Conservation (phyloP, 1,140 invertebrate genomes). For the Aplysia californica region DNA sequence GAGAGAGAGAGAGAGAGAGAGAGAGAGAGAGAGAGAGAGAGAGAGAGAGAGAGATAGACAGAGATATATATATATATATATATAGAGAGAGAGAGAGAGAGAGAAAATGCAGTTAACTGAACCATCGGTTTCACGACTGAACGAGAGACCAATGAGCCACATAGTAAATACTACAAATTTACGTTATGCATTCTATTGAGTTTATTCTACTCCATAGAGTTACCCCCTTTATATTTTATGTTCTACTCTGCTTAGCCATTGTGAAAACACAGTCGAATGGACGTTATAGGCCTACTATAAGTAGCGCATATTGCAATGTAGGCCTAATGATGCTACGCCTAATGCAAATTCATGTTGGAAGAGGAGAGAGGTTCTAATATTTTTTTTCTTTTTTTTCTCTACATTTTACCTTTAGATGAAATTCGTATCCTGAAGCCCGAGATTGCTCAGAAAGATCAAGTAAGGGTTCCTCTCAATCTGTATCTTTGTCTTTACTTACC, state of each 20-base stretch:
- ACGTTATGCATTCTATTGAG: background rate
- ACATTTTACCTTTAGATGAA: slow-evolving; percentile 6
- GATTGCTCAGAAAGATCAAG: slow-evolving; percentile 3
- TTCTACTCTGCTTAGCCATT: too few species aligned
- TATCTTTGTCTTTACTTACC: background rate
- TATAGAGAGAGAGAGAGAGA: background rate
- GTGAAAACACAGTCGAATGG: too few species aligned
- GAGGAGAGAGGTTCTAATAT: background rate
- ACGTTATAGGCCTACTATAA: background rate
- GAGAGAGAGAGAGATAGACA: background rate
- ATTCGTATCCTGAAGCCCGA: background rate
- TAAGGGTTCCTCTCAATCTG: background rate
- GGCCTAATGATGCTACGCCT: background rate
- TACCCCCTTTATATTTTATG: background rate
- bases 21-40: background rate
- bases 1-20: background rate
- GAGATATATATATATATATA: too few species aligned
- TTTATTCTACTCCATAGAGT: background rate
- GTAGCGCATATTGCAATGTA: background rate
- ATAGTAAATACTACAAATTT: background rate
- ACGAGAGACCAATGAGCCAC: background rate
- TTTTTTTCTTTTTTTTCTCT: background rate
- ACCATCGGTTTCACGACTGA: background rate
- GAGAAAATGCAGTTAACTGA: background rate
- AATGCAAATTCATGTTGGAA: background rate